Evolutionary conservation across 1,140 invertebrate species (phyloP).

Genomic region (Formica selysi): DNA sequence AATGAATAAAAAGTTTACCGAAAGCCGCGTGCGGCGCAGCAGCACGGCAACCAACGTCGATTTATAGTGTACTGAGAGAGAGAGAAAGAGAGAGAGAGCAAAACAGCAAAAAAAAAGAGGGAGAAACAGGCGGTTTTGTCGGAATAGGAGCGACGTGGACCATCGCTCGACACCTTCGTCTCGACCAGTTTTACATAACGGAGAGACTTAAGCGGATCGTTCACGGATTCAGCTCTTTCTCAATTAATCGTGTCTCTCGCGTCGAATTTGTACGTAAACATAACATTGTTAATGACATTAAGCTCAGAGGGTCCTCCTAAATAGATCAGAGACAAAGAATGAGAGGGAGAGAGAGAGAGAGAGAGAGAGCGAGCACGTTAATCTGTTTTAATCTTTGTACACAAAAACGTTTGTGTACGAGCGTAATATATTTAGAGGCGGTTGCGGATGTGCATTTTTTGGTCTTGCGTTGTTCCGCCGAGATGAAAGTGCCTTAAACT

Average conservation of each 20-base stretch:
- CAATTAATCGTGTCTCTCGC: conserved; percentile 27
- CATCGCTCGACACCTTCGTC: conserved; percentile 20
- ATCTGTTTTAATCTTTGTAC: conserved; percentile 36
- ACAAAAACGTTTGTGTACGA: conserved; percentile 31
- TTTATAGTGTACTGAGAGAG: conserved; percentile 16
- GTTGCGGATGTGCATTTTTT: conserved; percentile 38
- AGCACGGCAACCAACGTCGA: conserved; percentile 33
- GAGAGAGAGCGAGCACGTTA: background rate
- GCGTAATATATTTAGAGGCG: conserved; percentile 37
- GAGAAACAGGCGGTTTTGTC: conserved; percentile 14
- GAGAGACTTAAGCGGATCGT: conserved; percentile 35
- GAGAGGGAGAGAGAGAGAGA: no score
- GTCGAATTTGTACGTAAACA: conserved; percentile 4
- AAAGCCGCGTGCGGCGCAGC: conserved; percentile 38
- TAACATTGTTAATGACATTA: background rate
- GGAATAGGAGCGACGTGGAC: conserved; percentile 24
- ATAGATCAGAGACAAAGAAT: background rate
- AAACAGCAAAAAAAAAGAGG: background rate
- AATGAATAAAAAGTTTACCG: conserved; percentile 69
- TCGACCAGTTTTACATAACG: conserved; percentile 50
- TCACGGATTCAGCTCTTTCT: conserved; percentile 15
- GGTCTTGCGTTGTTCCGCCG: conserved; percentile 22
- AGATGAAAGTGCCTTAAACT: conserved; percentile 46
- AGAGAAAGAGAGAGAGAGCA: background rate
- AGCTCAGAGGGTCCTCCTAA: background rate